Conservation (phyloP, 2,113 vertebrate genomes). For the Carassius gibelio region DNA sequence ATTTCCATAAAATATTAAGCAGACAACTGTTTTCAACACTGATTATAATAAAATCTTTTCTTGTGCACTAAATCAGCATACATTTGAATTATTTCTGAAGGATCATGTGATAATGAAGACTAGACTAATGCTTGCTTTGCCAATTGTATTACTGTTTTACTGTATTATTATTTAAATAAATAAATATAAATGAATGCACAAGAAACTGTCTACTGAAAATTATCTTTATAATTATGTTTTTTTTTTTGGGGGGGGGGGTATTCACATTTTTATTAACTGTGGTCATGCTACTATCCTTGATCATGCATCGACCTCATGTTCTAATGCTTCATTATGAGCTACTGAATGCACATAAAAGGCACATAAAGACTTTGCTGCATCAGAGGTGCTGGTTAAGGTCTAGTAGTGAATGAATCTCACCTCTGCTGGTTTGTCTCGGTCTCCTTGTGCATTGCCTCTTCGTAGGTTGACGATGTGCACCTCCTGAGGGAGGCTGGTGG, state of each 20-base stretch:
- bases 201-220: background rate
- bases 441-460: conserved; percentile 64
- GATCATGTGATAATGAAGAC: background rate
- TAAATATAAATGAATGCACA: too few relatives aligned
- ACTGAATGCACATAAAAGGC: background rate
- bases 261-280: background rate
- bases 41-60: too few relatives aligned
- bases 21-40: too few relatives aligned
- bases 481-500: conserved; percentile 81
- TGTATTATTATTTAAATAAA: too few relatives aligned
- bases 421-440: conserved; percentile 72
- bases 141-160: background rate
- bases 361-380: background rate
- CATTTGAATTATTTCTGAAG: too few relatives aligned
- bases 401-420: conserved; percentile 68
- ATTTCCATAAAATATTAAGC: too few relatives aligned
- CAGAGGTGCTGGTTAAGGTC: background rate
- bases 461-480: conserved; percentile 93
- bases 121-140: too few relatives aligned
- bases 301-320: background rate
- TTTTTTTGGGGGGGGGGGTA: background rate
- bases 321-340: background rate
- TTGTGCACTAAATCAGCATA: background rate
- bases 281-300: background rate
- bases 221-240: background rate